Evolutionary conservation across 2,888 invertebrate genomes (phyloP).

Genomic region (Hypercompe scribonia): DNA sequence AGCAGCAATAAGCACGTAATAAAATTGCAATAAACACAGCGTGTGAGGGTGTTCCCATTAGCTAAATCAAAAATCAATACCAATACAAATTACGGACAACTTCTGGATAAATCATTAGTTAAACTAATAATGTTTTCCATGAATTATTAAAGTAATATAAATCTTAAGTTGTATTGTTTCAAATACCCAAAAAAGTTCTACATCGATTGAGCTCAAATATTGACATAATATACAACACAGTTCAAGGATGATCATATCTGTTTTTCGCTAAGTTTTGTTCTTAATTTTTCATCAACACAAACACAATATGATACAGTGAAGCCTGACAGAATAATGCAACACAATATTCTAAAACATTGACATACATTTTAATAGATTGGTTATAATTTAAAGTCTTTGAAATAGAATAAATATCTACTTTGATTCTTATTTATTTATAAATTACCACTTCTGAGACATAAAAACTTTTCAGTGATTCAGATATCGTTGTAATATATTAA

Average conservation of each 20-base stretch:
- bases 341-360: too few relatives aligned
- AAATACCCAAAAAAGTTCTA: too few relatives aligned
- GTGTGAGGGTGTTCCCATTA: conserved; percentile 26
- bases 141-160: background rate
- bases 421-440: background rate
- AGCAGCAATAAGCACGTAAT: conserved; percentile 29
- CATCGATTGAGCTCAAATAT: too few relatives aligned
- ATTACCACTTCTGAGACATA: background rate
- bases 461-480: background rate
- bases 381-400: conserved; percentile 39
- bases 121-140: background rate
- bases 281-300: too few relatives aligned
- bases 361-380: conserved; percentile 36
- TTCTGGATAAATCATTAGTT: conserved; percentile 1
- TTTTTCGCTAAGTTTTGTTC: too few relatives aligned
- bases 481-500: too few relatives aligned
- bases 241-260: too few relatives aligned
- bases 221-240: too few relatives aligned
- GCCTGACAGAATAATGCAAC: too few relatives aligned
- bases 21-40: conserved; percentile 38
- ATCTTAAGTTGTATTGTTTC: too few relatives aligned
- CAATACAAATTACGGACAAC: conserved; percentile 18
- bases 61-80: conserved; percentile 51
- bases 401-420: conserved; percentile 12
- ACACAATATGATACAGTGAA: too few relatives aligned